Conservation (phyloP, 2,797 vertebrate species). For the Pristis pectinata region DNA sequence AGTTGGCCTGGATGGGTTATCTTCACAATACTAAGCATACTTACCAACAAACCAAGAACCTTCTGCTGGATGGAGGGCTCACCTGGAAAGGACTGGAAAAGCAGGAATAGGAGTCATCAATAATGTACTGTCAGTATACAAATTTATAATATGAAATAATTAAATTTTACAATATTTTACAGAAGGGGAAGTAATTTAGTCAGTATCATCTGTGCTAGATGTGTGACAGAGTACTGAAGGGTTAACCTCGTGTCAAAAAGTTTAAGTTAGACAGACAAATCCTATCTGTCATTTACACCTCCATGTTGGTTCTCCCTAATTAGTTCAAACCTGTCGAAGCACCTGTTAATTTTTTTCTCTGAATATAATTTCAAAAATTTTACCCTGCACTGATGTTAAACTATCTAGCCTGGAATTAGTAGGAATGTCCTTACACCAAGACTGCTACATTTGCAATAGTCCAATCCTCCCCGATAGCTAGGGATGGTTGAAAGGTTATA, state of each 20-base stretch:
- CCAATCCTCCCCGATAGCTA: too few relatives aligned
- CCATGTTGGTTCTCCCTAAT: too few relatives aligned
- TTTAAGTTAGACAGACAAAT: too few relatives aligned
- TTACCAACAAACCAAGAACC: constrained; percentile 92
- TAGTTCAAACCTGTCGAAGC: too few relatives aligned
- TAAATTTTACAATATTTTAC: not conserved
- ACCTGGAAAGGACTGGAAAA: constrained; percentile 81
- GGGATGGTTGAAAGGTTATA: too few relatives aligned
- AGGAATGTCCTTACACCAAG: too few relatives aligned
- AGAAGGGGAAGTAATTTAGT: not conserved
- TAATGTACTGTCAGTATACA: not conserved
- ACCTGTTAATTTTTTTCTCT: too few relatives aligned
- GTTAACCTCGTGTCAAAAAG: too few relatives aligned
- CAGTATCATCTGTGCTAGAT: not conserved
- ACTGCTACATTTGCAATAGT: too few relatives aligned
- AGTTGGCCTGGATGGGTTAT: not conserved
- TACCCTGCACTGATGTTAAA: too few relatives aligned
- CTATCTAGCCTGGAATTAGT: too few relatives aligned
- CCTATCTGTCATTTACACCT: not conserved
- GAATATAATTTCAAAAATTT: too few relatives aligned
- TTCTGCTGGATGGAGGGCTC: constrained; percentile 99
- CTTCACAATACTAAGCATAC: constrained; percentile 45
- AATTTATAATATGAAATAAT: not conserved
- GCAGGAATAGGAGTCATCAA: constrained; percentile 40
- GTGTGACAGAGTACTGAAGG: not conserved